Evolutionary conservation across 2,888 invertebrate species (phyloP).

Genomic region (Lutraria lutraria): DNA sequence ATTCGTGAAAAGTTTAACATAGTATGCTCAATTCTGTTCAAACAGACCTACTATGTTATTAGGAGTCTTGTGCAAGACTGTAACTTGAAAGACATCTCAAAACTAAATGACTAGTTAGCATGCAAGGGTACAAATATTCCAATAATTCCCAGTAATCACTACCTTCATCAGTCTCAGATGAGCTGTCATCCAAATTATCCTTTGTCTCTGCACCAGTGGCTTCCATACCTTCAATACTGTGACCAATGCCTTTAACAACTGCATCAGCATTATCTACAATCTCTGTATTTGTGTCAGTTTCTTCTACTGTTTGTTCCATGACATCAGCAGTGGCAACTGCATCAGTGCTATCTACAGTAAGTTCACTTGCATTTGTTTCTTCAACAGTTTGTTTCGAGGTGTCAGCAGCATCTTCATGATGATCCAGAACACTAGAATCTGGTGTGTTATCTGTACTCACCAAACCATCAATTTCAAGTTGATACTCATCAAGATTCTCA

Average conservation of each 20-base stretch:
- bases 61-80: neutral
- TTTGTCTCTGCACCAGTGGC: neutral
- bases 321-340: too few relatives aligned
- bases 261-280: neutral
- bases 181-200: neutral
- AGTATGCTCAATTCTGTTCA: too few relatives aligned
- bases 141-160: neutral
- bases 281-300: neutral
- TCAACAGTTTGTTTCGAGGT: neutral
- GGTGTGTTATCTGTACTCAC: neutral
- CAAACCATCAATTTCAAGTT: neutral
- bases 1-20: too few relatives aligned
- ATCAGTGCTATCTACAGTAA: too few relatives aligned
- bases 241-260: neutral
- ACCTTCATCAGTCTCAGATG: constrained; percentile 24
- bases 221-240: neutral
- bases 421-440: neutral
- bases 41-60: neutral
- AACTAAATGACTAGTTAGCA: neutral
- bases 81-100: neutral
- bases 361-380: neutral
- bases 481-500: neutral
- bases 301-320: neutral
- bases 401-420: neutral
- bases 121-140: neutral